A percentile compares a stretch with the other conserved stretches of the same genome.
phyloP scores from a whole-genome alignment of 2,797 vertebrate genomes.

The Mionectes olivaceus region DNA sequence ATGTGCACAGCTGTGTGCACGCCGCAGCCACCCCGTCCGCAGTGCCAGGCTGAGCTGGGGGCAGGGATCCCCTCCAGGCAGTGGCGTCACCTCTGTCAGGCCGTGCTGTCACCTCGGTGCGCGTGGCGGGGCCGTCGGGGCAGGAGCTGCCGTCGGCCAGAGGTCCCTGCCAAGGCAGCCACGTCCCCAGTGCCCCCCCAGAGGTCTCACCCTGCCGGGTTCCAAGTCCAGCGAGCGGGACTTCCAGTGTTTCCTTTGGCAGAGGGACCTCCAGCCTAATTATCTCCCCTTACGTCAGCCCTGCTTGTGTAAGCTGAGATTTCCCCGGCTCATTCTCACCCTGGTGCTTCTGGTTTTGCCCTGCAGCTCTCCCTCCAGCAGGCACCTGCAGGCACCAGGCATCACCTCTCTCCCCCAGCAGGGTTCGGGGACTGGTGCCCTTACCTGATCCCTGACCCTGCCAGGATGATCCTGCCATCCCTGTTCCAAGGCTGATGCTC shows the following conservation, averaged over 20 bases:
- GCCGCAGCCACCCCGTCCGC: fast-evolving
- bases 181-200: not conserved
- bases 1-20: not conserved
- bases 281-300: conserved; percentile 10
- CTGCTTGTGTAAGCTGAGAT: conserved; percentile 33
- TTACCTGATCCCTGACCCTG: not conserved
- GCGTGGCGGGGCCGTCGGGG: not conserved
- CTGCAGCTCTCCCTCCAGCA: not conserved
- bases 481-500: not conserved
- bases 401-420: fast-evolving
- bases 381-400: not conserved
- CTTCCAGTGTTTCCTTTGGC: conserved; percentile 52
- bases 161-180: not conserved
- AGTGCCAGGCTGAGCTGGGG: not conserved
- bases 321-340: conserved; percentile 45
- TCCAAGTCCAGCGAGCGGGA: not conserved
- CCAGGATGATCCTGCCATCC: not conserved
- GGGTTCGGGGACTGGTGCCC: fast-evolving
- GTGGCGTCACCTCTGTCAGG: fast-evolving
- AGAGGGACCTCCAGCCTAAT: conserved; percentile 24
- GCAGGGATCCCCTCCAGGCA: not conserved
- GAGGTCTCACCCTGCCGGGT: not conserved
- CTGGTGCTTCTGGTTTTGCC: conserved; percentile 32
- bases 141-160: not conserved
- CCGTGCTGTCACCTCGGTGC: not conserved